Evolutionary conservation across 2,113 vertebrate species (phyloP), one percentile per base, ranked within the genome.

Genomic region (Tringa solitaria): DNA sequence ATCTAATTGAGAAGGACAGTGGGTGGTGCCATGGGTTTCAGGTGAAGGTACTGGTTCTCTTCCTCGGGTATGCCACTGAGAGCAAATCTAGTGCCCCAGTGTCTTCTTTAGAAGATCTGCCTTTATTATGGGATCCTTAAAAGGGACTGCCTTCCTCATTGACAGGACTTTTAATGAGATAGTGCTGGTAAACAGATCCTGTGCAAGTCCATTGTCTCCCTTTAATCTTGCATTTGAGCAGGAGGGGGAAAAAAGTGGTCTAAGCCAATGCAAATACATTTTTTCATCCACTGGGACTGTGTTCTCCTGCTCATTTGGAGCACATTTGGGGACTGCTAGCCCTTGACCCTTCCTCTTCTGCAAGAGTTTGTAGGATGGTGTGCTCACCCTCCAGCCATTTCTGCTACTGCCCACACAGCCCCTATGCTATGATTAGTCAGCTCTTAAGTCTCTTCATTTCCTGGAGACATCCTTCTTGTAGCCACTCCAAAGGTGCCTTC

Each of bases 171-270:
- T 17, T 69, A 21, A 28, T 32, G 60, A 87, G 17, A 28, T 15
- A 32, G 17, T 54, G 26, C 46, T 46, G 54, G 32, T 57, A 59
- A 88, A 80, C 7, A 87, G 48, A 67, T 68, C 15, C 51, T 23
- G 5, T 35, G 1, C 51, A 60, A 93, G 27, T 59, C 37, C 37
- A 57, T 19, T 17, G 16, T 65, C 30, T 92, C 21, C 39, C 24
- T 85, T 85, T 81, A 67, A 65, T 84, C 56, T 63, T 87, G 35
- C 39, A 39, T 93, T 94, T 86, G 37, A 57, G 32, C 14, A 76
- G 20, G 12, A 78, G 11, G 22, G 16, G 14, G 6, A 35, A 32
- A 50, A 43, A 67, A 23, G 30, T 27, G 41, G 11, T 56, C 43
- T 59, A 33, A 92, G 27, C 5, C 63, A 28, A 30, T 68, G 23